Conservation (phyloP, 2,797 vertebrate genomes). For the Amniataba percoides region DNA sequence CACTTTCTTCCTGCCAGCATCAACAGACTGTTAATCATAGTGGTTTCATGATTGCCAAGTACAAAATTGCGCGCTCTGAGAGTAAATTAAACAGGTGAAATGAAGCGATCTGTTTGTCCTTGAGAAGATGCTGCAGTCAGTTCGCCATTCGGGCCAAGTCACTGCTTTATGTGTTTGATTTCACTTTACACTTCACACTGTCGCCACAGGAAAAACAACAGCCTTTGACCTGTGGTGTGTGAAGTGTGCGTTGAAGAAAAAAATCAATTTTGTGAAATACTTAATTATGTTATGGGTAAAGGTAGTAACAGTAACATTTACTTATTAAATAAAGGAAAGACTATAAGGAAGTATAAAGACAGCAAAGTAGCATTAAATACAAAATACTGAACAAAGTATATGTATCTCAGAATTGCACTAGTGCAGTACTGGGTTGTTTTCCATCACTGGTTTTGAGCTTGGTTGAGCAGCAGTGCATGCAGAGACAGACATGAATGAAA, state of each 20-base stretch:
- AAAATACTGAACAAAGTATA: background rate
- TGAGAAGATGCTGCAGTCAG: constrained; percentile 4
- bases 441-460: background rate
- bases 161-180: constrained; percentile 14
- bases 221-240: background rate
- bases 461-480: background rate
- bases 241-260: no score
- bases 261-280: no score
- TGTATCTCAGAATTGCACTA: background rate
- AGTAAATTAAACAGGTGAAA: constrained; percentile 44
- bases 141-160: background rate
- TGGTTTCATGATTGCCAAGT: constrained; percentile 51
- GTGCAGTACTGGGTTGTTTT: background rate
- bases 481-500: constrained; percentile 12
- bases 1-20: background rate
- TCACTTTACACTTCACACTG: background rate
- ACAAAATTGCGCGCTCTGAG: constrained; percentile 27
- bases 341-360: background rate
- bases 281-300: no score
- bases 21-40: constrained; percentile 26
- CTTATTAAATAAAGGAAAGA: background rate
- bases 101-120: constrained; percentile 38
- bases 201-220: background rate
- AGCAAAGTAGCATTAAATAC: background rate
- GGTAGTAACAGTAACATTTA: background rate